Conservation (phyloP, 2,113 vertebrate species). For the Blennius ocellaris region DNA sequence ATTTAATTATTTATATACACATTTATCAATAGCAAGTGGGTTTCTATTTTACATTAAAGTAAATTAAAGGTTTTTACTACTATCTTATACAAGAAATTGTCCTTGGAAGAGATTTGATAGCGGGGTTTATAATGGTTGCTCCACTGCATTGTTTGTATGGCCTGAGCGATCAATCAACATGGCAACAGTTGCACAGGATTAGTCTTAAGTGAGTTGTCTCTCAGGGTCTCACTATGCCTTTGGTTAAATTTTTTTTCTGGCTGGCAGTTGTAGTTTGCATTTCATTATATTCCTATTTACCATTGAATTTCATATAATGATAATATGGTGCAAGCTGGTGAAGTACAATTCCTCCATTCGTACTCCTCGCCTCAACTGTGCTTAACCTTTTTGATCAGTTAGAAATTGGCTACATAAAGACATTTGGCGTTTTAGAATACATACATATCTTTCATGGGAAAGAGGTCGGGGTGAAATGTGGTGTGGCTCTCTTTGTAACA, state of each 20-base stretch:
- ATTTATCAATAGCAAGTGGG: neutral
- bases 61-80: neutral
- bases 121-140: neutral
- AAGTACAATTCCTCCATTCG: neutral
- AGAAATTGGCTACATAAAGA: too few relatives aligned
- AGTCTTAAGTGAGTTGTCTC: neutral
- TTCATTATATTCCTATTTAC: neutral
- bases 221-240: neutral
- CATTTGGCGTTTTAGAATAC: too few relatives aligned
- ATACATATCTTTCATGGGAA: neutral
- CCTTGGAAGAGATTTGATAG: neutral
- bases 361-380: neutral
- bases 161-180: neutral
- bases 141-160: neutral
- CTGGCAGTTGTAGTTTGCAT: neutral
- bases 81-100: neutral
- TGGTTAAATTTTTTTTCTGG: neutral
- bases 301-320: neutral
- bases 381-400: too few relatives aligned
- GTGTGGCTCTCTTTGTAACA: neutral
- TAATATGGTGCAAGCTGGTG: neutral
- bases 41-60: neutral
- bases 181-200: neutral
- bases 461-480: neutral
- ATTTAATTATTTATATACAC: neutral